Evolutionary conservation across 2,888 invertebrate species (phyloP), one percentile per base, ranked within the genome.

Genomic region (Melikaiella ostensackeni): DNA sequence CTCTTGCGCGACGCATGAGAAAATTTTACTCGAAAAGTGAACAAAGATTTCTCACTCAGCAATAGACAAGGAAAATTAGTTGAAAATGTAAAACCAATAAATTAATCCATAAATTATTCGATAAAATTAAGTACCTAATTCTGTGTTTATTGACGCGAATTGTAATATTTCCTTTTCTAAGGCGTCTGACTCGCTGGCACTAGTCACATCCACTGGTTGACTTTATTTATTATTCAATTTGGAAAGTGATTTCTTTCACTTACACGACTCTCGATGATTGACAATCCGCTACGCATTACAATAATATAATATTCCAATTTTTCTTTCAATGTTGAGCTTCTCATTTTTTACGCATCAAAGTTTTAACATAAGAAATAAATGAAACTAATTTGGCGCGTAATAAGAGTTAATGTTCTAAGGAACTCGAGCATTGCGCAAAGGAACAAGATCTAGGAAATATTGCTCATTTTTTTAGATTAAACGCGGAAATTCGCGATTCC

Each of bases 191-290:
- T 86, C 84, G 85, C 84, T 80, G 80, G 84, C 84, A 84, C 84
- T 82, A 84, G 83, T 84, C 74, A 78, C 78, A 84, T 80, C 85
- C 80, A 85, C 84, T 87, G 86, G 83, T 74, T 83, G 75, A 79
- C 77, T 82, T 81, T 79, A 78, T 85, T 88, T 85, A 86, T 87
- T 86, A 75, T 84, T 86, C 81, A 81, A 84, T 79, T 84, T 86
- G 84, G 80, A 50, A 70, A 30, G 16, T 70, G 19, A 70, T 24
- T 30, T 70, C 50, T 19, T 70, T n/a, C 66, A 27, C 46, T 70
- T 70, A 70, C 85, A 86, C 86, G 82, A 86, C 86, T 87, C 84
- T 86, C 85, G 86, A 87, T 84, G 83, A 85, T 85, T 85, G 50
- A 70, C 50, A 46, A 70, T 70, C 46, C 30, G 19, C 50, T 70